Conservation (phyloP, 2,888 invertebrate genomes). For the Neria commutata region DNA sequence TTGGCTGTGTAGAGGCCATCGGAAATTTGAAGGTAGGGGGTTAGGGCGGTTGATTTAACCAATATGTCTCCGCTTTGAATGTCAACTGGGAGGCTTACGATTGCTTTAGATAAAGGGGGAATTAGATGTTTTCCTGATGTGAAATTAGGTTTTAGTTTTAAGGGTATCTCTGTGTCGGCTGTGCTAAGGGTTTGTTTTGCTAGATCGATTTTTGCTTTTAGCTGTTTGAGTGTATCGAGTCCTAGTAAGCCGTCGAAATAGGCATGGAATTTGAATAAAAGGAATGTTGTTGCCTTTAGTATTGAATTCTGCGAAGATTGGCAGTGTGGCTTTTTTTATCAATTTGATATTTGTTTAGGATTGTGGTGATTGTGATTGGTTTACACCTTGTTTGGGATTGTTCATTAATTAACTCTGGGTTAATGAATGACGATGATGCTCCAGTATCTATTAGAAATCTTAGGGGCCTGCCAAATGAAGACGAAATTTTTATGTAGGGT, state of each 20-base stretch:
- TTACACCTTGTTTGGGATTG: background rate
- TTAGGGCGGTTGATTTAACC: background rate
- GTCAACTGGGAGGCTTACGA: background rate
- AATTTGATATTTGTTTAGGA: background rate
- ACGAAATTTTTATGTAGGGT: background rate
- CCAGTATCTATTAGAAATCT: constrained; percentile 15
- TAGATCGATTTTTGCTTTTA: background rate
- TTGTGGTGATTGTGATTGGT: constrained; percentile 1
- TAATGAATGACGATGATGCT: constrained; percentile 10
- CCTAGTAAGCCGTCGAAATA: background rate
- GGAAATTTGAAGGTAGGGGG: background rate
- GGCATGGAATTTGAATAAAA: background rate
- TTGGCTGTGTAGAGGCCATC: background rate
- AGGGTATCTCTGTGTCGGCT: background rate
- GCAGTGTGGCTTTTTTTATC: background rate
- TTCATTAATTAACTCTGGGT: constrained; percentile 8
- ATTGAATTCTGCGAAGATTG: constrained; percentile 1
- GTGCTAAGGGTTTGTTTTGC: background rate
- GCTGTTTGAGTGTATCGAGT: background rate
- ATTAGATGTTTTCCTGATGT: background rate
- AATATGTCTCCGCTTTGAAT: background rate
- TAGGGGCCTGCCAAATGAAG: constrained; percentile 10
- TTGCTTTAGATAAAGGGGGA: background rate
- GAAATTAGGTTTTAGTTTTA: background rate
- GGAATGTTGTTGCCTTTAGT: background rate